These are phyloP conservation scores for Aythya fuligula DNA, from an alignment of 2,797 vertebrate genomes.

Conservation along the genomic window DNA sequence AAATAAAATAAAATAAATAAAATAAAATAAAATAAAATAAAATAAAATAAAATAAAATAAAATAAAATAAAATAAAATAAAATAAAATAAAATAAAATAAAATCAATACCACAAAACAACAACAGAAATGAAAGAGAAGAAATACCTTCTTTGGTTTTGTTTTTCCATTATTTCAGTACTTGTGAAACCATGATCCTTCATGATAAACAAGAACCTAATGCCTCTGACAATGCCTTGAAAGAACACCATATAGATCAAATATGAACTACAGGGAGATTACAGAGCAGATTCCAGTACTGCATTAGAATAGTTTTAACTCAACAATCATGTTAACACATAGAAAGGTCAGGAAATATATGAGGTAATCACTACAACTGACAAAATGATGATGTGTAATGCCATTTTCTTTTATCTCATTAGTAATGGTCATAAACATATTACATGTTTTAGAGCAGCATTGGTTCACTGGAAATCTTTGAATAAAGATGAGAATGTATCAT, in stretches of 20 bases:
- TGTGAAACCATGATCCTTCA: neutral
- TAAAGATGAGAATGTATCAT: neutral
- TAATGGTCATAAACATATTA: neutral
- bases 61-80: neutral
- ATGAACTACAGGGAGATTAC: neutral
- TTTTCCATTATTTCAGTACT: neutral
- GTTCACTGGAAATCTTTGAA: neutral
- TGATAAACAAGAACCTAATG: neutral
- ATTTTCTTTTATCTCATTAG: neutral
- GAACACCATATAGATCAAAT: neutral
- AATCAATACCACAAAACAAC: neutral
- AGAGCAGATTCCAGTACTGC: neutral
- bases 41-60: neutral
- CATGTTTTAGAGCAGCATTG: neutral
- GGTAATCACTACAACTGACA: neutral
- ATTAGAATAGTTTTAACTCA: neutral
- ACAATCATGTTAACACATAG: neutral
- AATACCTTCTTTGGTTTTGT: neutral
- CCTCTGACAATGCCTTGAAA: neutral
- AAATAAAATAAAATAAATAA: neutral
- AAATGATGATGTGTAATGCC: neutral
- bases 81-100: too few relatives aligned
- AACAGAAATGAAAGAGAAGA: neutral
- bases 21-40: neutral
- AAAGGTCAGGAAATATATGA: neutral